Base-by-base conservation (phyloP, 2,888 invertebrate species). In the Panorpa germanica region DNA sequence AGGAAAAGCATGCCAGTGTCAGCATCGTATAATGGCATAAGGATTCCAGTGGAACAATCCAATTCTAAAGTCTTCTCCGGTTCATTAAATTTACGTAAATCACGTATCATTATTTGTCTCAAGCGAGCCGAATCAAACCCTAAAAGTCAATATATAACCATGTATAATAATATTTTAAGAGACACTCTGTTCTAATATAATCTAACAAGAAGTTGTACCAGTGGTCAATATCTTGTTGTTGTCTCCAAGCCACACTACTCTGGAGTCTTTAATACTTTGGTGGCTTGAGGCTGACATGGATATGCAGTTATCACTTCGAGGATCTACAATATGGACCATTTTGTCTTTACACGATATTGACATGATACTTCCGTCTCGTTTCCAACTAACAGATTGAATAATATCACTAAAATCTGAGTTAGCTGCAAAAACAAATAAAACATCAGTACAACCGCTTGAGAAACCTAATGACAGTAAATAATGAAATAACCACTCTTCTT, bases 1-100 rank as follows among this genome's bases (percentile, higher is more conserved):
- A 95, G 59, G 61, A 93, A 91, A 35, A 93, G 63, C 88, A 95
- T 90, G 43, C 81, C 81, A 22, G 95, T 93, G 46, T 95, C 93
- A 9, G 78, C 59, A 56, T 95, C 95, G 50, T 72, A 91, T 5
- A 93, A 61, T 0, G 93, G 93, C 67, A 93, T 86, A 37, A 93
- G 59, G 35, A 90, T 77, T 16, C 88, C 86, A 13, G 85, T 85
- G 29, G 83, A 82, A 44, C 81, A 82, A 52, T 86, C 86, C 37
- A 85, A 55, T 42, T 77, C 77, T 21, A 83, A 45, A 0, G 77
- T 74, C 50, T 78, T 81, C 43, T 86, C 72, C 1, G 81, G 65
- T 40, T 70, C 66, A 4, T 62, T 62, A 32, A 90, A 65, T 46
- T 82, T 85, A 36, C 90, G 67, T 29, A 81, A 56, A 55, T 95